Evolutionary conservation across 2,888 invertebrate genomes (phyloP).

Genomic region (Ctenicera cuprea): DNA sequence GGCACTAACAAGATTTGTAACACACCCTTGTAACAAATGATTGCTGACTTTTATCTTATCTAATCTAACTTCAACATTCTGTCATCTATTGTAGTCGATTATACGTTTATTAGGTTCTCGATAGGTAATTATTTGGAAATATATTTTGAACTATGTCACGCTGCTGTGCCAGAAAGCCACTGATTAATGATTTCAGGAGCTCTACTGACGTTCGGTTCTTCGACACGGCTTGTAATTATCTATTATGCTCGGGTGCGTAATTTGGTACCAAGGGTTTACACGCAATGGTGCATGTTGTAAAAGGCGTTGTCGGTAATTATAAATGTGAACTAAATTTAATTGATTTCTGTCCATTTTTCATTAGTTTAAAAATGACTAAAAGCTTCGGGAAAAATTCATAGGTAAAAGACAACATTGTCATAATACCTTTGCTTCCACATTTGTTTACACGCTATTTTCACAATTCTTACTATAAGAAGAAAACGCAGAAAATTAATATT

Average conservation of each 20-base stretch:
- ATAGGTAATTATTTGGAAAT: constrained; percentile 13
- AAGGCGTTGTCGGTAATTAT: not conserved
- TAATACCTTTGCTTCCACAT: too few relatives aligned
- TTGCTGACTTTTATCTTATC: constrained; percentile 16
- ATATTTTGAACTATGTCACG: not conserved
- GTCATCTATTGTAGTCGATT: not conserved
- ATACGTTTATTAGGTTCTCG: not conserved
- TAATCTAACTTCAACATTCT: constrained; percentile 3
- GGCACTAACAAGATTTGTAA: constrained; percentile 19
- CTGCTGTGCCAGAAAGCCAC: not conserved
- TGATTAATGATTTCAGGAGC: constrained; percentile 2
- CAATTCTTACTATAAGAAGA: too few relatives aligned
- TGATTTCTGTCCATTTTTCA: too few relatives aligned
- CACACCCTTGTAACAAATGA: not conserved
- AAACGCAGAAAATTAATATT: too few relatives aligned
- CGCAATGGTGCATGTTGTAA: not conserved
- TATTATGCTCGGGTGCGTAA: not conserved
- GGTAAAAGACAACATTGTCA: too few relatives aligned
- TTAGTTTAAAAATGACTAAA: too few relatives aligned
- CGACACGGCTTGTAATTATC: constrained; percentile 10
- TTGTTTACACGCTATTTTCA: too few relatives aligned
- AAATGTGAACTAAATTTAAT: too few relatives aligned
- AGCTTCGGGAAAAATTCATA: too few relatives aligned
- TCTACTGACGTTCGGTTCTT: not conserved
- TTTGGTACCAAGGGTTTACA: not conserved